Conservation (phyloP, 1,140 invertebrate genomes). For the Spodoptera litura region DNA sequence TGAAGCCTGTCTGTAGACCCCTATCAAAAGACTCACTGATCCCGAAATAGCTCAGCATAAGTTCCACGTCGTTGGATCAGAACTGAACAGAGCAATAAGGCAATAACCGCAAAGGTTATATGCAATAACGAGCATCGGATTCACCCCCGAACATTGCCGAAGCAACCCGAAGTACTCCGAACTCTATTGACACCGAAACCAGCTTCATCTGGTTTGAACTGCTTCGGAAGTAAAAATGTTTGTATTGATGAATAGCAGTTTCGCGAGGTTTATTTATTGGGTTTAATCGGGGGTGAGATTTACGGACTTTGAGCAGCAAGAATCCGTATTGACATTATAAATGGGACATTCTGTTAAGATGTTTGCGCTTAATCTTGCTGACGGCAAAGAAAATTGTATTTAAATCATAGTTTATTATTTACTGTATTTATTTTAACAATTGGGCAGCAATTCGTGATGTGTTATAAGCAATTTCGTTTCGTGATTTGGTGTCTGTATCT, state of each 20-base stretch:
- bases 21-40: slow-evolving; percentile 47
- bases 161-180: slow-evolving; percentile 38
- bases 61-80: slow-evolving; percentile 46
- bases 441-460: too few relatives aligned
- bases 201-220: slow-evolving; percentile 41
- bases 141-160: slow-evolving; percentile 26
- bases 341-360: not conserved
- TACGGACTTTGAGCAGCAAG: not conserved
- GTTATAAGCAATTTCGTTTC: too few relatives aligned
- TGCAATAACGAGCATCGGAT: slow-evolving; percentile 43
- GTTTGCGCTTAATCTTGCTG: too few relatives aligned
- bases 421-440: not conserved
- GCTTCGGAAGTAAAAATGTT: slow-evolving; percentile 33
- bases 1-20: slow-evolving; percentile 2
- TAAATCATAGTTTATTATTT: too few relatives aligned
- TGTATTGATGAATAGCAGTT: slow-evolving; percentile 39
- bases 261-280: slow-evolving; percentile 18
- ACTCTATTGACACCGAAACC: slow-evolving; percentile 40
- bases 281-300: not conserved
- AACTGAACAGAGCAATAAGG: slow-evolving; percentile 45
- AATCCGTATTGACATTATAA: not conserved
- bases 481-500: too few relatives aligned
- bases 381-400: too few relatives aligned
- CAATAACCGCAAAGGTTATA: slow-evolving; percentile 47
- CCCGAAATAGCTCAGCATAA: slow-evolving; percentile 45